Evolutionary conservation across 2,888 invertebrate genomes (phyloP), one percentile per base, ranked within the genome.

Genomic region (Papilio gigon): DNA sequence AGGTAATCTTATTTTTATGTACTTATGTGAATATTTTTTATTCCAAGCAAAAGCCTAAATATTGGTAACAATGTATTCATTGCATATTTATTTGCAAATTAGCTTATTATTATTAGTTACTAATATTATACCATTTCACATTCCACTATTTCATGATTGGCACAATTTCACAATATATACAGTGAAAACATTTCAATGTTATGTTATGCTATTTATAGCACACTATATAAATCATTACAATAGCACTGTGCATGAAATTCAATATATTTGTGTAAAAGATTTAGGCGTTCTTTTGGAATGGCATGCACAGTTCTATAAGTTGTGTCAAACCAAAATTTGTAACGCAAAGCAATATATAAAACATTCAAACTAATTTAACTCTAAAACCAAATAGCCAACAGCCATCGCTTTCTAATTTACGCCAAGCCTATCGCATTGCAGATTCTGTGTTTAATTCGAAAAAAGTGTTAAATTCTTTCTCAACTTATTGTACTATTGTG

Each of bases 351-450:
- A n/a, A 30, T 17, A 17, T 27, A 25, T 56, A 2, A 56, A 56
- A 56, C 37, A 37, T 37, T 37, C 1, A 37, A 37, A 37, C 14
- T 12, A 37, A 12, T 12, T 9, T 37, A 37, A 37, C 11, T 9
- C 8, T 17, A 30, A 30, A 25, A 53, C 9, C n/a, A 30, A 30
- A 56, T 9, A 56, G 22, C n/a, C 27, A 30, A 30, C n/a, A 50
- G 25, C 17, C 53, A 56, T 56, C 53, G 30, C 53, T 30, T 56
- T 56, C n/a, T 50, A 27, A 25, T 14, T 50, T 2, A 8, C 53
- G 53, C 53, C 17, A n/a, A 56, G 53, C 53, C 8, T 56, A 30
- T 56, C 30, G 53, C 53, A 56, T 30, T 1, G 27, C 53, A 53
- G 6, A 56, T 30, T 56, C n/a, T 5, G 17, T 12, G 17, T 30